Evolutionary conservation across 2,113 vertebrate genomes (phyloP).

Genomic region (Noctilio leporinus): DNA sequence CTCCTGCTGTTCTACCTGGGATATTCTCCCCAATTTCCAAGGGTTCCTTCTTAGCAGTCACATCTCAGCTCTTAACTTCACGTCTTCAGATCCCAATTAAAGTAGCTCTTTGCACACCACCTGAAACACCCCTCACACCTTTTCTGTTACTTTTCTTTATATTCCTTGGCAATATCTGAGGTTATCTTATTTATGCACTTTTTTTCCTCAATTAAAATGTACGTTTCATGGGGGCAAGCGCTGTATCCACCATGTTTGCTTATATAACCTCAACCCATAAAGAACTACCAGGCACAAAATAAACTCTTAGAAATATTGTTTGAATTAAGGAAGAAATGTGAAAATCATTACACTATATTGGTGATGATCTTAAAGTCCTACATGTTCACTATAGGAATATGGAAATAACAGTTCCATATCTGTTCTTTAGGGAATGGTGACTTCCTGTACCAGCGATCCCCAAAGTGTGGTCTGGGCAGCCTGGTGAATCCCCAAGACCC

Average conservation of each 20-base stretch:
- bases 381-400: not conserved
- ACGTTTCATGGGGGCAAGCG: not conserved
- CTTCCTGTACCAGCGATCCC: slow-evolving; percentile 54
- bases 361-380: not conserved
- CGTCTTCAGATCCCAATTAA: not conserved
- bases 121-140: not conserved
- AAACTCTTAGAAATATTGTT: not conserved
- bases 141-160: not conserved
- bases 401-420: not conserved
- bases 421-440: not conserved
- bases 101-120: not conserved
- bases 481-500: not conserved
- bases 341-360: not conserved
- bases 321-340: slow-evolving; percentile 20
- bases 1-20: not conserved
- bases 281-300: not conserved
- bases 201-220: slow-evolving; percentile 6
- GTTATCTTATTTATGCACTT: not conserved
- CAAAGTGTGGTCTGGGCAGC: not conserved
- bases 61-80: not conserved
- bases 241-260: not conserved
- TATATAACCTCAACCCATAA: not conserved
- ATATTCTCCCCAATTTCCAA: not conserved
- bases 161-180: not conserved
- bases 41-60: not conserved